Percentiles rank a stretch among this genome's conserved stretches.
phyloP scores from a whole-genome alignment of 2,113 vertebrate species.

The Protobothrops flavoviridis region DNA sequence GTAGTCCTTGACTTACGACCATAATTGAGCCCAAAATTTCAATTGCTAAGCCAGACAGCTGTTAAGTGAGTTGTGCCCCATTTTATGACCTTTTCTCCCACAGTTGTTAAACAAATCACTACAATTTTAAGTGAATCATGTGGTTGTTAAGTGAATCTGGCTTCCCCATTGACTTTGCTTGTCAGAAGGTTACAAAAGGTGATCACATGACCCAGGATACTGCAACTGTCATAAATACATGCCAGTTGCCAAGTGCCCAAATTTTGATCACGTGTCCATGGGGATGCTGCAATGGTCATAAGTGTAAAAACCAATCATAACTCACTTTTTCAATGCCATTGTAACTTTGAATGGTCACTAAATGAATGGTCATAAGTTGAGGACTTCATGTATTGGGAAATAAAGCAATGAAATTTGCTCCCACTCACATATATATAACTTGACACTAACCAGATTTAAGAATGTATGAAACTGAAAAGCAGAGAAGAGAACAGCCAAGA shows the following conservation, averaged over 20 bases:
- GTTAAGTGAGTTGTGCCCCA: neutral
- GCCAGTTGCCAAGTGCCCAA: neutral
- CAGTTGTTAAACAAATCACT: neutral
- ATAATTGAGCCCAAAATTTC: neutral
- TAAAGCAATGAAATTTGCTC: neutral
- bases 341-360: neutral
- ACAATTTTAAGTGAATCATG: neutral
- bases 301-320: neutral
- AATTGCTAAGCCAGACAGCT: neutral
- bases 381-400: neutral
- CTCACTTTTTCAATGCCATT: neutral
- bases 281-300: neutral
- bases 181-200: neutral
- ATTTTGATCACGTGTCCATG: neutral
- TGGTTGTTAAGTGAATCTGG: neutral
- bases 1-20: neutral
- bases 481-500: neutral
- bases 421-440: neutral
- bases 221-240: neutral
- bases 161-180: neutral
- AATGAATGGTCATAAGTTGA: neutral
- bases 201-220: neutral
- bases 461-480: neutral
- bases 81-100: neutral
- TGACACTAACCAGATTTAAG: neutral